A percentile compares a stretch with the other conserved stretches of the same genome.
Evolutionary conservation across 64 coral and sea anemone species (phyloP).

Genomic region (Astreopora myriophthalma): DNA sequence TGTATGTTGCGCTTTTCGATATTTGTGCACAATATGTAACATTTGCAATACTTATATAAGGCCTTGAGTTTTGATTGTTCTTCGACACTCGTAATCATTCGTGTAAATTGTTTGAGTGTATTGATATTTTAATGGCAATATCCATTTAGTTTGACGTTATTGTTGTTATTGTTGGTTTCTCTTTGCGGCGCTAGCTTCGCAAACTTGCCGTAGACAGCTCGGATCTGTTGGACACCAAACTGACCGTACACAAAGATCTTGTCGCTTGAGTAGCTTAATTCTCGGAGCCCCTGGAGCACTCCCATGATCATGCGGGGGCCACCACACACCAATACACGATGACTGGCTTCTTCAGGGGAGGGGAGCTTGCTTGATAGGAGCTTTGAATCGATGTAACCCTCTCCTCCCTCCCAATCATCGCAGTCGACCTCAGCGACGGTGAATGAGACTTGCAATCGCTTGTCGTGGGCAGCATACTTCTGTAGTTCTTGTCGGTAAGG

Average conservation of each 20-base stretch:
- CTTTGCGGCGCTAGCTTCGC: conserved; percentile 38
- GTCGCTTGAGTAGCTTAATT: conserved; percentile 40
- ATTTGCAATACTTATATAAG: too few species aligned
- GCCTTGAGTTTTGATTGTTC: too few species aligned
- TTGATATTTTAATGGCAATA: not conserved
- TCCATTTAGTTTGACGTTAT: not conserved
- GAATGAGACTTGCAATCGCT: conserved; percentile 10
- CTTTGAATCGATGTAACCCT: conserved; percentile 58
- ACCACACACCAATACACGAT: conserved; percentile 48
- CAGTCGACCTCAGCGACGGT: conserved; percentile 33
- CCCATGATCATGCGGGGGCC: conserved; percentile 41
- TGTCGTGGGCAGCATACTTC: not conserved
- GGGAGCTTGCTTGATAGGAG: conserved; percentile 41
- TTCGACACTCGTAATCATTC: too few species aligned
- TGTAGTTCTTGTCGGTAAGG: conserved; percentile 47
- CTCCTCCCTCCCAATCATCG: conserved; percentile 59
- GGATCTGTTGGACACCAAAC: conserved; percentile 52
- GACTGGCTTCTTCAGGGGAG: conserved; percentile 5
- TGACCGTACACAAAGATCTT: conserved; percentile 69
- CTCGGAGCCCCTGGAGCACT: conserved; percentile 39
- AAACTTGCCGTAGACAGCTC: conserved; percentile 52
- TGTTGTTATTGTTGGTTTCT: not conserved
- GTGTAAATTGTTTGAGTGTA: not conserved
- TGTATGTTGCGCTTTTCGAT: too few species aligned
- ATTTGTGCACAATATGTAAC: too few species aligned